Conservation (phyloP, 2,888 invertebrate genomes). For the Anagyrus pseudococci region DNA sequence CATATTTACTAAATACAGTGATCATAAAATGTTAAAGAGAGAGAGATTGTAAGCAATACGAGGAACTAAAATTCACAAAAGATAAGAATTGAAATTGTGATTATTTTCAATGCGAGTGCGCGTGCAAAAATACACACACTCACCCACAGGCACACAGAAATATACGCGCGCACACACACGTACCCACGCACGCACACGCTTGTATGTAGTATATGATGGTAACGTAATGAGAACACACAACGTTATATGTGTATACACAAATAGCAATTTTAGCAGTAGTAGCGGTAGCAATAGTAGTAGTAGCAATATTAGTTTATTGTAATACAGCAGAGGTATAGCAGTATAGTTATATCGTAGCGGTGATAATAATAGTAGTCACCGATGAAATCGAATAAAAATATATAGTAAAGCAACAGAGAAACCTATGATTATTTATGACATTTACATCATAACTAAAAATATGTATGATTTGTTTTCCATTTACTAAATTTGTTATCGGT, state of each 20-base stretch:
- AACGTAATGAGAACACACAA: no score
- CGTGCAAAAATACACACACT: no score
- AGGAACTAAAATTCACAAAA: no score
- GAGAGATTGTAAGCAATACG: no score
- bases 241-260: background rate
- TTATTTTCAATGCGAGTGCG: no score
- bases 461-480: background rate
- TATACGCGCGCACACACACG: no score
- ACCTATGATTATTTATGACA: background rate
- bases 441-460: background rate
- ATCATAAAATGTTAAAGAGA: no score
- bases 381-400: slow-evolving; percentile 25
- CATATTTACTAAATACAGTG: no score
- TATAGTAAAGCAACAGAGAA: slow-evolving; percentile 25
- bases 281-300: slow-evolving; percentile 26
- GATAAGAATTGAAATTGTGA: no score
- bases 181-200: no score
- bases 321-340: slow-evolving; percentile 2
- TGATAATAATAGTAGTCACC: slow-evolving; percentile 30
- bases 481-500: background rate
- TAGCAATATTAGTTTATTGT: slow-evolving; percentile 11
- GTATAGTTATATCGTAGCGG: background rate
- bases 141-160: no score
- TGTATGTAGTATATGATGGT: no score
- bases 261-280: slow-evolving; percentile 9